A percentile compares a stretch with the other conserved stretches of the same genome.
Conservation (phyloP, 2,797 vertebrate genomes). For the Myripristis jacobus region DNA sequence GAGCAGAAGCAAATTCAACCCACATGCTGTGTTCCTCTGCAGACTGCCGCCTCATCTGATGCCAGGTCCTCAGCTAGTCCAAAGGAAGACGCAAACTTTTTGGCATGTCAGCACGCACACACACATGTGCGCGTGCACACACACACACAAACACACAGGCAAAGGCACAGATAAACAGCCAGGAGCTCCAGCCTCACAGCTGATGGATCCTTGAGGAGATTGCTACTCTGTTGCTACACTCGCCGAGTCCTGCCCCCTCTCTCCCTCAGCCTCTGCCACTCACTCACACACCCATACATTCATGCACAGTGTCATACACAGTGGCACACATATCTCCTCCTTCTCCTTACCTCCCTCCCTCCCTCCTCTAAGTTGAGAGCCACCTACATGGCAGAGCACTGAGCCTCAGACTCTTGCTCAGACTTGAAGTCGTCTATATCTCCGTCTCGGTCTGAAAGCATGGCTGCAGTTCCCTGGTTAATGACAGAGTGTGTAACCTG, state of each 20-base stretch:
- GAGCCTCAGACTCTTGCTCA: conserved; percentile 80
- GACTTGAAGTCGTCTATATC: conserved; percentile 83
- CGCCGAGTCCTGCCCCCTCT: conserved; percentile 63
- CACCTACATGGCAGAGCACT: conserved; percentile 63
- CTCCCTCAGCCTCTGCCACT: conserved; percentile 25
- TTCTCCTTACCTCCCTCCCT: conserved; percentile 15
- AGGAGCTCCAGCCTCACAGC: conserved; percentile 44
- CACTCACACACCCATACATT: conserved; percentile 36
- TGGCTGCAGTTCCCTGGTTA: conserved; percentile 82
- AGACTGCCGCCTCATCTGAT: conserved; percentile 61
- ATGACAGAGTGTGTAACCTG: conserved; percentile 84
- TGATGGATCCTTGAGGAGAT: conserved; percentile 58
- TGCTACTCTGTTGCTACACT: conserved; percentile 40
- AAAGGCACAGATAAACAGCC: conserved; percentile 20
- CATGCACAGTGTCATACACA: background rate
- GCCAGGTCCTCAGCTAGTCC: conserved; percentile 62
- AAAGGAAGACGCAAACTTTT: conserved; percentile 69
- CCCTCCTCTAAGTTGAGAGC: conserved; percentile 52
- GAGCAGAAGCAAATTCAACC: conserved; percentile 65
- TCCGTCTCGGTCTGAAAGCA: conserved; percentile 71
- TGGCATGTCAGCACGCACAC: conserved; percentile 55
- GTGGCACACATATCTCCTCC: conserved; percentile 20
- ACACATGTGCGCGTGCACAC: conserved; percentile 1
- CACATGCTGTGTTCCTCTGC: conserved; percentile 67
- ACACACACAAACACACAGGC: conserved; percentile 3